Evolutionary conservation across 2,888 invertebrate species (phyloP).

Genomic region (Pantelozetes paolii): DNA sequence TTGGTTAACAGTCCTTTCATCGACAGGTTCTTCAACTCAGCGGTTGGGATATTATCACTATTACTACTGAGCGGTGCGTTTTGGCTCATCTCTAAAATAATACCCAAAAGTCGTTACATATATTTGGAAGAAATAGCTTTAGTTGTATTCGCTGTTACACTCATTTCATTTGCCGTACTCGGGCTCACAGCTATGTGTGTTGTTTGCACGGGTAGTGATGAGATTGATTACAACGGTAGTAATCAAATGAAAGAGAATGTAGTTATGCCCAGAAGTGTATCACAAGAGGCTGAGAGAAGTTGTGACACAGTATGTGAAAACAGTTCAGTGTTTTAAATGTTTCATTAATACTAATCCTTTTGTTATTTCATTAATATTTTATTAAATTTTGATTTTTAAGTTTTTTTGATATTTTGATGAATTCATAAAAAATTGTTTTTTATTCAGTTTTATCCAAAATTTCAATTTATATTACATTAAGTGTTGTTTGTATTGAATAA

Average conservation of each 20-base stretch:
- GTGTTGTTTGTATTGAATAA: too few relatives aligned
- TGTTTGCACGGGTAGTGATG: slow-evolving; percentile 2
- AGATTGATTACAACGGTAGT: background rate
- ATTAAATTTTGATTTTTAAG: too few relatives aligned
- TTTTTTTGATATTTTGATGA: too few relatives aligned
- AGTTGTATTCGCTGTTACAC: background rate
- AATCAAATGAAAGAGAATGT: background rate
- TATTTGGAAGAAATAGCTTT: slow-evolving; percentile 16
- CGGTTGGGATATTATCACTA: slow-evolving; percentile 2
- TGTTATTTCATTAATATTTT: too few relatives aligned
- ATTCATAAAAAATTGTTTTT: too few relatives aligned
- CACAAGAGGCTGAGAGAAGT: slow-evolving; percentile 9
- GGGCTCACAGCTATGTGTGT: slow-evolving; percentile 31
- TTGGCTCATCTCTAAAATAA: background rate
- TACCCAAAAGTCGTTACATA: background rate
- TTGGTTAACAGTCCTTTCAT: slow-evolving; percentile 15
- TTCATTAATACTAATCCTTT: too few relatives aligned
- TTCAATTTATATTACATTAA: too few relatives aligned
- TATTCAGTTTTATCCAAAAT: too few relatives aligned
- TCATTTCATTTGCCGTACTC: slow-evolving; percentile 16
- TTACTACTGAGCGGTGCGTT: slow-evolving; percentile 16
- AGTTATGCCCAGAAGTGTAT: slow-evolving; percentile 1
- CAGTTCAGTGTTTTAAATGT: background rate
- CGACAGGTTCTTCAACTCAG: slow-evolving; percentile 28
- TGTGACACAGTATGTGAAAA: slow-evolving; percentile 32